Evolutionary conservation across 2,797 vertebrate genomes (phyloP), one percentile per base, ranked within the genome.

Genomic region (Coregonus sp.): DNA sequence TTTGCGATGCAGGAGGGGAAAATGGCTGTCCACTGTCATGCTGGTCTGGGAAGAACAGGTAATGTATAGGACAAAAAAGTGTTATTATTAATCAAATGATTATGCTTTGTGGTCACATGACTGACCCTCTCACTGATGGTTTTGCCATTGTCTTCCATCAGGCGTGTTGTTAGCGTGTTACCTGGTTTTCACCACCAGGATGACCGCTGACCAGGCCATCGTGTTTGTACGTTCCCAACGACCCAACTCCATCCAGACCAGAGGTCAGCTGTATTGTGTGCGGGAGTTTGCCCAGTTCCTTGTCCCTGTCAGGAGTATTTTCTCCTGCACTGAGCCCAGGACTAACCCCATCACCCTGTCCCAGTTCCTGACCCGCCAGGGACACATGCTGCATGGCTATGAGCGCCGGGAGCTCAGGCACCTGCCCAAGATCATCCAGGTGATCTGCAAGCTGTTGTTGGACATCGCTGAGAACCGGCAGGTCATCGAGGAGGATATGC

Each of bases 21-120:
- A 88, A 91, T 98, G 47, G 97, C 98, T 2, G 87, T 99, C 79
- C 98, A 99, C 85, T 99, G 98, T 83, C 98, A 99, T 0, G 97
- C 98, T 4, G 98, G 98, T 40, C 97, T 99, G 0, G 98, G 98
- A 33, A 94, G 98, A 89, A 99, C 98, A 96, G 98, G 98, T 99
- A 90, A 50, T 35, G 16, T 16, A 67, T 67, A 14, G 31, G 31
- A 59, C 5, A 59, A 59, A 18, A 56, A 56, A 18, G 16, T 18
- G 20, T 18, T 18, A 18, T 18, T 18, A 20, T 59, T 59, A 18
- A 18, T 59, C 16, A 1, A 18, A 5, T 59, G 5, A 59, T 20
- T 20, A 59, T 59, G 7, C 7, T 59, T 59, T 47, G 40, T 20
- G 5, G 65, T 67, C 65, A 33, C 29, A 47, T 47, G 65, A 67